A percentile compares a stretch with the other conserved stretches of the same genome.
phyloP scores from a whole-genome alignment of 2,113 vertebrate species.

The Platanista minor region DNA sequence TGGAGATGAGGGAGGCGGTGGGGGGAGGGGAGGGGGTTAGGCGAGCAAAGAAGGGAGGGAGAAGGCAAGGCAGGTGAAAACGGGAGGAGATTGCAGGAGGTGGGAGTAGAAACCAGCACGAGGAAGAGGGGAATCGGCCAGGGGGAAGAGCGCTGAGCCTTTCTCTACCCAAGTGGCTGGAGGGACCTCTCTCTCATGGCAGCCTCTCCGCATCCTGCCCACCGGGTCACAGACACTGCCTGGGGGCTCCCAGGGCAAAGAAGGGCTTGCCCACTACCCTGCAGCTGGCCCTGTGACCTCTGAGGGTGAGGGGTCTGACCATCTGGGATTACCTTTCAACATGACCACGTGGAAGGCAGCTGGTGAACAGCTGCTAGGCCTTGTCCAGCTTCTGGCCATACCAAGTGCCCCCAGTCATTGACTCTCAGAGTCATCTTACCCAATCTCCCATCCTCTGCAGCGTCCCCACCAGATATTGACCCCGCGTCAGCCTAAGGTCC shows the following conservation, averaged over 20 bases:
- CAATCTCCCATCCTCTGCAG: background rate
- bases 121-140: background rate
- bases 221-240: background rate
- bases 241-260: background rate
- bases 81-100: background rate
- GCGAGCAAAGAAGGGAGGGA: background rate
- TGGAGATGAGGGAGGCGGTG: conserved; percentile 51
- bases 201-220: background rate
- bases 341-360: conserved; percentile 46
- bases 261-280: background rate
- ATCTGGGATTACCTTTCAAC: conserved; percentile 20
- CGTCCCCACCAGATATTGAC: background rate
- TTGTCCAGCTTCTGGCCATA: background rate
- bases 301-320: background rate
- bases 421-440: background rate
- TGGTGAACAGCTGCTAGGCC: conserved; percentile 48
- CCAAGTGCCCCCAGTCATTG: background rate
- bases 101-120: background rate
- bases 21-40: background rate
- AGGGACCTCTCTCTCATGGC: background rate
- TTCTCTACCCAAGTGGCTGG: background rate
- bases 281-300: conserved; percentile 41
- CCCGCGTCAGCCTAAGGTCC: background rate
- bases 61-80: background rate
- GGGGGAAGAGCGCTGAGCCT: background rate